phyloP scores from a whole-genome alignment of 2,113 vertebrate genomes.

The Oncorhynchus masou region DNA sequence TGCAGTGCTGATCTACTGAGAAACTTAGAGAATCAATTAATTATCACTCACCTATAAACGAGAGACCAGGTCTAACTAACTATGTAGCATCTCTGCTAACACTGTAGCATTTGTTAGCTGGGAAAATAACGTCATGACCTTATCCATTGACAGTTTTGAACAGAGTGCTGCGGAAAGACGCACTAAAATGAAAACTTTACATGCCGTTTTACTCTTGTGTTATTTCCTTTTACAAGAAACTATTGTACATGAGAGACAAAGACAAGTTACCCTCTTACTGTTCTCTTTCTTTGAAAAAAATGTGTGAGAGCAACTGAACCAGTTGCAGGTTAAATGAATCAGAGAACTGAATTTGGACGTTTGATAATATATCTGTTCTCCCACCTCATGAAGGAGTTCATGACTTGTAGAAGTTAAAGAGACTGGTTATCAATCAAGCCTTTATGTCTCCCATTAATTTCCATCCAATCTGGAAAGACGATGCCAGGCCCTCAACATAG shows the following conservation, averaged over 20 bases:
- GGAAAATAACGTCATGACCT: conserved; percentile 62
- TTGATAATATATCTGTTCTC: neutral
- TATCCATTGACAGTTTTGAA: conserved; percentile 57
- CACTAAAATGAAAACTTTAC: conserved; percentile 59
- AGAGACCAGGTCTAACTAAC: conserved; percentile 63
- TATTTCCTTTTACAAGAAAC: conserved; percentile 47
- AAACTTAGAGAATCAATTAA: conserved; percentile 47
- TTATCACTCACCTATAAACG: conserved; percentile 35
- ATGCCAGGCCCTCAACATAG: conserved; percentile 46
- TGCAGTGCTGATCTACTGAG: conserved; percentile 58
- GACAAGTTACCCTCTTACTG: conserved; percentile 1
- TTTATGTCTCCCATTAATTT: conserved; percentile 68
- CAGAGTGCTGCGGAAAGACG: conserved; percentile 61
- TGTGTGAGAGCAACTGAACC: neutral
- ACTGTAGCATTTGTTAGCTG: conserved; percentile 80
- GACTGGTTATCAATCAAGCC: conserved; percentile 41
- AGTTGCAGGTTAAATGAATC: neutral
- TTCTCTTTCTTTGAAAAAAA: neutral
- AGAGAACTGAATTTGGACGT: neutral
- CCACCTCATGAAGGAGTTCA: conserved; percentile 36
- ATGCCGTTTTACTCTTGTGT: conserved; percentile 65
- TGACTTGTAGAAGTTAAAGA: conserved; percentile 44
- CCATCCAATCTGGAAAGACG: conserved; percentile 49
- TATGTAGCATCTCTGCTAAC: conserved; percentile 82
- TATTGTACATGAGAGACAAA: conserved; percentile 63